Percentiles rank a stretch among this genome's conserved stretches.
phyloP scores from a whole-genome alignment of 2,797 vertebrate genomes.

The Pangasius macronema region DNA sequence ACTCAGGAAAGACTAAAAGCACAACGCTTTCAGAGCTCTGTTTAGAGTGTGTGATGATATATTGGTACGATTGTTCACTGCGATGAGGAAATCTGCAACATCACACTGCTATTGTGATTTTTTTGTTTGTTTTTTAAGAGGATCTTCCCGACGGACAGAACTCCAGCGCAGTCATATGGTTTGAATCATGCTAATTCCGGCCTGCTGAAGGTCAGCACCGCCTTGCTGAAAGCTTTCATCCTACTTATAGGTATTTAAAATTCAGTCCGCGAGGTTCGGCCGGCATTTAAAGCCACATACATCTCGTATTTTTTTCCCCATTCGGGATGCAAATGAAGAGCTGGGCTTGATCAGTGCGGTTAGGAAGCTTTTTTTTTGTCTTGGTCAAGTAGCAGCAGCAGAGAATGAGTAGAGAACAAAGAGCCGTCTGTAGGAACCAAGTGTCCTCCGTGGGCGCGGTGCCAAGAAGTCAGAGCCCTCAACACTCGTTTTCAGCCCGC shows the following conservation, averaged over 20 bases:
- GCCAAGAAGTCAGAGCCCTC: constrained; percentile 79
- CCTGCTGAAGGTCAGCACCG: not conserved
- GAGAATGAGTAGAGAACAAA: constrained; percentile 83
- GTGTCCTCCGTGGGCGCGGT: constrained; percentile 80
- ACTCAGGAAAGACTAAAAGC: not conserved
- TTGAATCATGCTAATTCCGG: not conserved
- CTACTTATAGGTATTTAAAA: not conserved
- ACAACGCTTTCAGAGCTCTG: not conserved
- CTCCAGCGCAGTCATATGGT: not conserved
- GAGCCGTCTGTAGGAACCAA: constrained; percentile 87
- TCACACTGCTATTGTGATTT: not conserved
- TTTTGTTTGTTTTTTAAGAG: not conserved
- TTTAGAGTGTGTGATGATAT: not conserved
- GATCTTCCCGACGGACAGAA: not conserved
- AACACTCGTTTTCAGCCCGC: constrained; percentile 56
- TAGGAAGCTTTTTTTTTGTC: constrained; percentile 72
- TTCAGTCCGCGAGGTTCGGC: not conserved
- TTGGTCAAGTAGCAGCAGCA: constrained; percentile 71
- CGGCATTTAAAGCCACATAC: not conserved
- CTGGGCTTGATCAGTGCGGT: constrained; percentile 69
- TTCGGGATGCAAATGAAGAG: constrained; percentile 61
- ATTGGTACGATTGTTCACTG: not conserved
- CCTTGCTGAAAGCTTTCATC: not conserved
- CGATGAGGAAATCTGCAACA: not conserved
- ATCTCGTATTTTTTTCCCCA: not conserved